These are phyloP conservation scores for Cyanoramphus novaezelandiae DNA, from an alignment of 2,113 vertebrate genomes.

Conservation along the genomic window DNA sequence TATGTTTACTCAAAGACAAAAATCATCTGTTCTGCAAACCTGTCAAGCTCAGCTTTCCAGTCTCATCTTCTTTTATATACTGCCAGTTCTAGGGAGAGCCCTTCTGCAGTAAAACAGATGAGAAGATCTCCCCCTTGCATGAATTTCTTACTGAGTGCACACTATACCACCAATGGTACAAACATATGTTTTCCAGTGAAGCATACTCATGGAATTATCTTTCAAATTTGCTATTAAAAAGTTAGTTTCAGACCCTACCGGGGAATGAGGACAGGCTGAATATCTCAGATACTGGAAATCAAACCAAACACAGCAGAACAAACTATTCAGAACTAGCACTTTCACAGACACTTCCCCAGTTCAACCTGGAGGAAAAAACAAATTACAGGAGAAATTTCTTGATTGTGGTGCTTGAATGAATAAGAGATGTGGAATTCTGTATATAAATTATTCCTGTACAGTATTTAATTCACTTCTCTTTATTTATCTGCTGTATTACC, in stretches of 20 bases:
- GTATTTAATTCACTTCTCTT: constrained; percentile 28
- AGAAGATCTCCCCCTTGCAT: neutral
- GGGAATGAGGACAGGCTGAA: neutral
- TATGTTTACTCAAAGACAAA: neutral
- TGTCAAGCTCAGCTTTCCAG: neutral
- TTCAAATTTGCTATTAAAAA: neutral
- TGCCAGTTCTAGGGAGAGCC: neutral
- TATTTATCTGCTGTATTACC: constrained; percentile 26
- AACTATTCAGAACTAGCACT: neutral
- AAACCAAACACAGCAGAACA: neutral
- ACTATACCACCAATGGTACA: neutral
- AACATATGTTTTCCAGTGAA: neutral
- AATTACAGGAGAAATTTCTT: neutral
- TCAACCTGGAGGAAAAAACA: neutral
- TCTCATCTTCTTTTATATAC: neutral
- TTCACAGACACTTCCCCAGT: neutral
- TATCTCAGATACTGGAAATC: neutral
- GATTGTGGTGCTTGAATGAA: neutral
- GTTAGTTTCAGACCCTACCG: neutral
- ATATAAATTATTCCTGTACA: neutral
- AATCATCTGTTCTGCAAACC: neutral
- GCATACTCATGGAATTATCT: neutral
- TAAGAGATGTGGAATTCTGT: neutral
- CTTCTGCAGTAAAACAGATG: neutral
- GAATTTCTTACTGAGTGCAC: neutral